A percentile compares a stretch with the other conserved stretches of the same genome.
These are phyloP conservation scores for Dicerorhinus sumatrensis DNA, from an alignment of 2,113 vertebrate genomes.

Conservation along the genomic window DNA sequence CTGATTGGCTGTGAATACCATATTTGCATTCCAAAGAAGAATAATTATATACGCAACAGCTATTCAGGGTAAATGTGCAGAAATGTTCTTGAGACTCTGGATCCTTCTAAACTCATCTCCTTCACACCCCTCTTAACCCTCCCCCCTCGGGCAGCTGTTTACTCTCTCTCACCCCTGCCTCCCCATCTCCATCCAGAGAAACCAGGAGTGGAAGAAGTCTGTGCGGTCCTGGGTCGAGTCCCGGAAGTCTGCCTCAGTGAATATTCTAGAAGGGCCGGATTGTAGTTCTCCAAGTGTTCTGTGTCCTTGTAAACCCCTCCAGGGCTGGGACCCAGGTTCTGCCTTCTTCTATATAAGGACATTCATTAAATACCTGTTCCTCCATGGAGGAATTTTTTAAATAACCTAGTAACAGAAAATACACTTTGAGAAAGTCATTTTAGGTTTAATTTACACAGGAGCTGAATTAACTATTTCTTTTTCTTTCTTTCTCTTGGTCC, in stretches of 20 bases:
- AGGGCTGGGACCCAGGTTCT: background rate
- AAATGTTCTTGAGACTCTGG: background rate
- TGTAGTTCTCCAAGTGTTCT: background rate
- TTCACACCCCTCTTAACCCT: background rate
- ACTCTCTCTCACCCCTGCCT: background rate
- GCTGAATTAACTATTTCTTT: background rate
- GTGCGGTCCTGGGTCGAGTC: background rate
- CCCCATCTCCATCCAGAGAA: background rate
- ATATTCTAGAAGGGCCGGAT: background rate
- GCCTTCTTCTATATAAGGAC: background rate
- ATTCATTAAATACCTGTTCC: background rate
- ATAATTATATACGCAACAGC: accelerated
- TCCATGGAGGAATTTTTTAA: background rate
- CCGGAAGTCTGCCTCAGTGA: background rate
- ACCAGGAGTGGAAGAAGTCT: background rate
- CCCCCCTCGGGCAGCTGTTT: background rate
- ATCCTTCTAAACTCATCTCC: background rate
- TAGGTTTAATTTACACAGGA: background rate
- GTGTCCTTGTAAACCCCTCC: background rate
- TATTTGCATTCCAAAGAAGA: constrained; percentile 47
- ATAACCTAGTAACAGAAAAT: background rate
- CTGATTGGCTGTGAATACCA: background rate
- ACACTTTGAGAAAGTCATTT: background rate
- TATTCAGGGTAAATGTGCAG: background rate
- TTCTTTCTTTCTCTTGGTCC: background rate